Percentiles rank a stretch among this genome's conserved stretches.
Conservation (phyloP, 1,140 invertebrate genomes). For the Diachasma alloeum region DNA sequence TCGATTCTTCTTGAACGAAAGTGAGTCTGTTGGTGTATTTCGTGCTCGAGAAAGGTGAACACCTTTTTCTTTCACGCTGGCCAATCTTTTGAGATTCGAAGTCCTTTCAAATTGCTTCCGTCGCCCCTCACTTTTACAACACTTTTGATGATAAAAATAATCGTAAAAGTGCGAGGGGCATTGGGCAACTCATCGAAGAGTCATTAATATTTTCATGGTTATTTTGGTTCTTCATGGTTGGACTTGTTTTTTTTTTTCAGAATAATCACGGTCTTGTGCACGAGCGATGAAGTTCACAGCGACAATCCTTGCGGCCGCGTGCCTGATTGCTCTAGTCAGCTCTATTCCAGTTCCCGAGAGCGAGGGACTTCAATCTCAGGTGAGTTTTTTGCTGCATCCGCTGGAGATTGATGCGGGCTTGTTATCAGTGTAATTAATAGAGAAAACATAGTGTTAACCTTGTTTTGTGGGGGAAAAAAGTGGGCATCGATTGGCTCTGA, state of each 20-base stretch:
- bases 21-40: slow-evolving; percentile 17
- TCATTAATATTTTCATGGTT: neutral
- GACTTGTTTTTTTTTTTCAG: neutral
- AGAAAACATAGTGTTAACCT: neutral
- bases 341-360: slow-evolving; percentile 51
- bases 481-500: neutral
- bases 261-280: neutral
- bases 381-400: slow-evolving; percentile 34
- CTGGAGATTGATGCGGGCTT: neutral
- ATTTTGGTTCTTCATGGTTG: neutral
- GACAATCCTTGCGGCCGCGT: slow-evolving; percentile 42
- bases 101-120: slow-evolving; percentile 18
- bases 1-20: slow-evolving; percentile 24
- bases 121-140: slow-evolving; percentile 5
- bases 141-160: neutral
- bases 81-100: neutral
- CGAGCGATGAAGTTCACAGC: slow-evolving; percentile 48
- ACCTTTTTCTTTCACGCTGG: slow-evolving; percentile 6
- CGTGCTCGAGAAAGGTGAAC: slow-evolving; percentile 28
- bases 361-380: slow-evolving; percentile 52
- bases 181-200: neutral
- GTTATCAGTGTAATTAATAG: neutral
- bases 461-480: neutral
- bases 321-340: slow-evolving; percentile 49
- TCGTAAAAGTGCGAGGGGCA: neutral